phyloP scores from a whole-genome alignment of 2,888 invertebrate species.

The Matsumyia berberina region DNA sequence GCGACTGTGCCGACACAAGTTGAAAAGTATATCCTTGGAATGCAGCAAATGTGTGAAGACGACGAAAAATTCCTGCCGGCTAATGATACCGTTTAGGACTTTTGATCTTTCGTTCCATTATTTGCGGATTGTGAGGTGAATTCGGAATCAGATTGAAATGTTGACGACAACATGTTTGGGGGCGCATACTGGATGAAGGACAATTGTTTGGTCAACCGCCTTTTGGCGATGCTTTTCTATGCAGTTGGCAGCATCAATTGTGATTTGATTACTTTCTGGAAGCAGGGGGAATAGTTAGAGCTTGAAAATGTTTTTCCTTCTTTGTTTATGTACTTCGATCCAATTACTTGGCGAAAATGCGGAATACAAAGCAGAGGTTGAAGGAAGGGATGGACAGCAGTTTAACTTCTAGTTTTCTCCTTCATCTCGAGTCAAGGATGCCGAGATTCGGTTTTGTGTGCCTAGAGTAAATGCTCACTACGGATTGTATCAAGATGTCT shows the following conservation, averaged over 20 bases:
- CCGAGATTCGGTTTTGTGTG: no score
- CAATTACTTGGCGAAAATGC: neutral
- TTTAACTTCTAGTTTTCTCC: no score
- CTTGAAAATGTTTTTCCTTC: neutral
- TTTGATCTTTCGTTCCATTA: conserved; percentile 60
- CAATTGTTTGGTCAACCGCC: conserved; percentile 5
- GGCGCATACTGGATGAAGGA: neutral
- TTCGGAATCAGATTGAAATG: conserved; percentile 39
- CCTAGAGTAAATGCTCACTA: no score
- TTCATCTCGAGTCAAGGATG: no score
- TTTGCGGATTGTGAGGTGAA: conserved; percentile 67
- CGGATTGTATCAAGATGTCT: no score
- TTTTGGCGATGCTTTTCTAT: neutral
- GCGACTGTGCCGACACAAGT: neutral
- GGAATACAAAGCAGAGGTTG: no score
- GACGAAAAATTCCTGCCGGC: conserved; percentile 47
- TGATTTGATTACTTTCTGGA: conserved; percentile 13
- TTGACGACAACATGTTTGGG: conserved; percentile 17
- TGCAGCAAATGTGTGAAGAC: conserved; percentile 53
- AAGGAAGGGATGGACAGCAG: no score
- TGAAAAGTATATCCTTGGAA: conserved; percentile 13
- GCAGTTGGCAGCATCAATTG: conserved; percentile 13
- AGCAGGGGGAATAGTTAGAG: neutral
- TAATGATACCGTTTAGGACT: conserved; percentile 65
- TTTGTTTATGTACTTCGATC: neutral